phyloP scores from a whole-genome alignment of 1,140 invertebrate species.

The Spodoptera frugiperda region DNA sequence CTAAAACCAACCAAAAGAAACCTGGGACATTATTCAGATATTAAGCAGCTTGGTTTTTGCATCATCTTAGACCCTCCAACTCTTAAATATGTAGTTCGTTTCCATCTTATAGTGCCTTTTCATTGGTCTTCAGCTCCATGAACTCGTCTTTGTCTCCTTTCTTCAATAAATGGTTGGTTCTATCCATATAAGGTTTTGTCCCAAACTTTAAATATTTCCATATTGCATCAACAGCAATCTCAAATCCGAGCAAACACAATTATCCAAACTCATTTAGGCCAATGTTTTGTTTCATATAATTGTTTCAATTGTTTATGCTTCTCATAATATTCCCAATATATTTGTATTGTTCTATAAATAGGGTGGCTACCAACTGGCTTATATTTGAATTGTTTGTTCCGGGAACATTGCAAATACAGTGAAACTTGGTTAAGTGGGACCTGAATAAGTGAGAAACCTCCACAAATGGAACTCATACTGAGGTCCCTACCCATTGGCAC shows the following conservation, averaged over 20 bases:
- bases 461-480: too few species aligned
- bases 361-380: neutral
- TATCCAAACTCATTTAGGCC: neutral
- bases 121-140: too few species aligned
- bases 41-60: too few species aligned
- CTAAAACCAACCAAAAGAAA: too few species aligned
- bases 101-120: too few species aligned
- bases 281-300: conserved; percentile 13
- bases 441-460: too few species aligned
- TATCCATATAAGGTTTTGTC: neutral
- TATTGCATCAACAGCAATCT: neutral
- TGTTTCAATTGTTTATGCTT: conserved; percentile 15
- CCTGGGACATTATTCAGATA: too few species aligned
- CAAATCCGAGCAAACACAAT: conserved; percentile 20
- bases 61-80: too few species aligned
- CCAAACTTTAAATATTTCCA: conserved; percentile 5
- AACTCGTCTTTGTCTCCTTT: too few species aligned
- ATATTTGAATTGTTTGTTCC: conserved; percentile 26
- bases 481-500: too few species aligned
- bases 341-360: conserved; percentile 14
- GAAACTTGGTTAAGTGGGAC: too few species aligned
- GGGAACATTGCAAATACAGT: conserved; percentile 7
- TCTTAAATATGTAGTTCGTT: too few species aligned
- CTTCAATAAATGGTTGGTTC: neutral
- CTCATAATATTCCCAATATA: neutral